These are phyloP conservation scores for Gila robusta DNA, from an alignment of 2,797 vertebrate genomes.

Conservation along the genomic window DNA sequence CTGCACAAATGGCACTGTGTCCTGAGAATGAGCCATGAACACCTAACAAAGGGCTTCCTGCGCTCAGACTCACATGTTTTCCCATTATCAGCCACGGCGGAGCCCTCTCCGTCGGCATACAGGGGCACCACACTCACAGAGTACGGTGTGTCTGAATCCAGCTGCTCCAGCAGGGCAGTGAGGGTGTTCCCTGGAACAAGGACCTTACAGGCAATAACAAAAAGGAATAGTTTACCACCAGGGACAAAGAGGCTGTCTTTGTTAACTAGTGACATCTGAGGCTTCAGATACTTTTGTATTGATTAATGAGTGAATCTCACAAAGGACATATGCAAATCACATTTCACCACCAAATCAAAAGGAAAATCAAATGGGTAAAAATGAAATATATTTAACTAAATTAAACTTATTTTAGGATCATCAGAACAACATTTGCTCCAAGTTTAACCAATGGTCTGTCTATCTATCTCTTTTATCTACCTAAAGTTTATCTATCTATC, in stretches of 20 bases:
- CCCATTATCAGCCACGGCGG: conserved; percentile 80
- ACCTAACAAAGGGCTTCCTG: neutral
- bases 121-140: conserved; percentile 89
- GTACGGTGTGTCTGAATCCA: conserved; percentile 89
- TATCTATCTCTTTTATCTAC: neutral
- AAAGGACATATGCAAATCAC: neutral
- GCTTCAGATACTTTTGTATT: neutral
- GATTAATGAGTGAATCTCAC: neutral
- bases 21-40: neutral
- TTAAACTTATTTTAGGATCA: neutral
- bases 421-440: neutral
- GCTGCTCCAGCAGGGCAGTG: conserved; percentile 84
- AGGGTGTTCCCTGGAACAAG: conserved; percentile 87
- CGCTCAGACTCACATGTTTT: conserved; percentile 86
- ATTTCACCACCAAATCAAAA: neutral
- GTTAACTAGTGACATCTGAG: neutral
- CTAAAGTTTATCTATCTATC: neutral
- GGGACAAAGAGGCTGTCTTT: conserved; percentile 1
- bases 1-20: neutral
- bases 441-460: neutral
- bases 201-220: conserved; percentile 74
- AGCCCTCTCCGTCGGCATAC: conserved; percentile 92
- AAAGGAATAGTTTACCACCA: neutral
- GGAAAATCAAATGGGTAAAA: neutral
- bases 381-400: too few relatives aligned